These are phyloP conservation scores for Sphaeridia pumilis DNA, from an alignment of 2,888 invertebrate species.

Conservation along the genomic window DNA sequence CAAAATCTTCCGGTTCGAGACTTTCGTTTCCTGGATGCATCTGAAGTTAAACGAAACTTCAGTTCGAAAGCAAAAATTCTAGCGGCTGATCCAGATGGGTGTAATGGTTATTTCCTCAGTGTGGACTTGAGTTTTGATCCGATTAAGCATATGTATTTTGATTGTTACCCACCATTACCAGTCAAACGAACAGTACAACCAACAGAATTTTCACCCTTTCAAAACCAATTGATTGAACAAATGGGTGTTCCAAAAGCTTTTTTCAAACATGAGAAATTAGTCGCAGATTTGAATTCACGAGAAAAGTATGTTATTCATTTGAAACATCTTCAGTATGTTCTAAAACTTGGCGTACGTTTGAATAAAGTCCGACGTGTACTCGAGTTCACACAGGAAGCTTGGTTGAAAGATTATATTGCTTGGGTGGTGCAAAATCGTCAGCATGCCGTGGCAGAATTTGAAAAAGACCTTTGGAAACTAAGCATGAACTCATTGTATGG, in stretches of 20 bases:
- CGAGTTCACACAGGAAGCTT: not conserved
- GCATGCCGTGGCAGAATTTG: too few relatives aligned
- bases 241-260: not conserved
- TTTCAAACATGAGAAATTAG: not conserved
- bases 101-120: too few relatives aligned
- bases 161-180: not conserved
- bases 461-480: too few relatives aligned
- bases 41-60: too few relatives aligned
- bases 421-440: not conserved
- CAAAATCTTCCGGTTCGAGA: too few relatives aligned
- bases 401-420: not conserved
- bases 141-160: too few relatives aligned
- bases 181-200: not conserved
- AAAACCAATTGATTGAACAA: not conserved
- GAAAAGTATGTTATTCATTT: not conserved
- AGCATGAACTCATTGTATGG: too few relatives aligned
- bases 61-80: too few relatives aligned
- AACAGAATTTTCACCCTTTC: not conserved
- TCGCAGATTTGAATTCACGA: not conserved
- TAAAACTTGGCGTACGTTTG: not conserved
- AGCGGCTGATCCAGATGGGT: too few relatives aligned
- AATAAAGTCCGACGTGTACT: not conserved
- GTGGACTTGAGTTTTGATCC: too few relatives aligned
- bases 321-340: not conserved
- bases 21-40: too few relatives aligned